Conservation (phyloP, 2,888 invertebrate species). For the Caenorhabditis sp. region DNA sequence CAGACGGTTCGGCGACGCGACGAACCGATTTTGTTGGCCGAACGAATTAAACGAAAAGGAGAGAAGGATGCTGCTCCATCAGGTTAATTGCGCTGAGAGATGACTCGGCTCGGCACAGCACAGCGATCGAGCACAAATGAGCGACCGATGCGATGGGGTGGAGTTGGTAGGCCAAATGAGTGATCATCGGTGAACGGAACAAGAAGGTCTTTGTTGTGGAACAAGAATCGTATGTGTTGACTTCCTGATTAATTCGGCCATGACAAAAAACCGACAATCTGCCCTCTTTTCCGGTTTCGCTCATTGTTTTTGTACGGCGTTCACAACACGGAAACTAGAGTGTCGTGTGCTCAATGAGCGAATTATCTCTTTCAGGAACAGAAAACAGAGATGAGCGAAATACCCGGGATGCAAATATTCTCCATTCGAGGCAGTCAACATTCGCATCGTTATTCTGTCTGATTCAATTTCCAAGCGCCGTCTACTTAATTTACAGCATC, state of each 20-base stretch:
- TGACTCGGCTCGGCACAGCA: conserved; percentile 1
- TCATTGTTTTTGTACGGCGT: background rate
- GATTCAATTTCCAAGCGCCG: background rate
- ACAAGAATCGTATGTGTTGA: background rate
- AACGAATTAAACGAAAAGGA: conserved; percentile 27
- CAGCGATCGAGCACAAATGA: conserved; percentile 43
- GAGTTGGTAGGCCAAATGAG: no score
- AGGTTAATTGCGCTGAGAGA: conserved; percentile 32
- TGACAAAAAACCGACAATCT: no score
- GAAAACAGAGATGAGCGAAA: no score
- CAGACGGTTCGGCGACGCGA: conserved; percentile 40
- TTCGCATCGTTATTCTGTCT: background rate
- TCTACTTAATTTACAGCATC: background rate
- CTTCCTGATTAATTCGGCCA: conserved; percentile 5
- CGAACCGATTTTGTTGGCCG: conserved; percentile 16
- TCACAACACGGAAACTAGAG: background rate
- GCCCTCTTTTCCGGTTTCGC: background rate
- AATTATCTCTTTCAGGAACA: background rate
- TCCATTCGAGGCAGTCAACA: background rate
- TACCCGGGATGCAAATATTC: no score
- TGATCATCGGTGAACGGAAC: conserved; percentile 12
- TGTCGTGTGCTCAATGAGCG: background rate
- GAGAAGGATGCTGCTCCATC: conserved; percentile 12
- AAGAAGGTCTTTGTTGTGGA: conserved; percentile 21
- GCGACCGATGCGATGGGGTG: conserved; percentile 5